Conservation (phyloP, 64 coral and sea anemone species). For the Orbicella faveolata region DNA sequence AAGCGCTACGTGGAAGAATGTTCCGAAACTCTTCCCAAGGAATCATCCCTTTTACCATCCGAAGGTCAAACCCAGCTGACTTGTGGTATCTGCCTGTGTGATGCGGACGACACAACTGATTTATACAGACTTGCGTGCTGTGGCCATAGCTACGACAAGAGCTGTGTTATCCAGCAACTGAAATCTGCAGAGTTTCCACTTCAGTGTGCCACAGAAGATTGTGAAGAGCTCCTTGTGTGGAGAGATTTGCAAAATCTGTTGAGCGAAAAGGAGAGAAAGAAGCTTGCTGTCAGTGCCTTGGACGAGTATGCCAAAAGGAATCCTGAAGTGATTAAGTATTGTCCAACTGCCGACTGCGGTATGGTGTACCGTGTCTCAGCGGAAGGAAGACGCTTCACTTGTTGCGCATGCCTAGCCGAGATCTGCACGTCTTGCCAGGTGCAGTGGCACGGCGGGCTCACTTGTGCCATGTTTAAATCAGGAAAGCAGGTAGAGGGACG, state of each 20-base stretch:
- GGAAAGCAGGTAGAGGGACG: constrained; percentile 50
- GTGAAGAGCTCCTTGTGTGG: constrained; percentile 41
- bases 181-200: constrained; percentile 66
- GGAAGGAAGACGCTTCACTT: constrained; percentile 52
- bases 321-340: constrained; percentile 55
- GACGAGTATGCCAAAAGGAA: constrained; percentile 10
- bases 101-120: constrained; percentile 26
- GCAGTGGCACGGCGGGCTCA: constrained; percentile 64
- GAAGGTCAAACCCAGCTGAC: neutral
- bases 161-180: constrained; percentile 56
- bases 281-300: constrained; percentile 1
- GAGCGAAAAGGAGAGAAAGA: constrained; percentile 12
- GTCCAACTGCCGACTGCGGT: constrained; percentile 72
- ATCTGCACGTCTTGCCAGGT: constrained; percentile 76
- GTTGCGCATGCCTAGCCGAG: constrained; percentile 51
- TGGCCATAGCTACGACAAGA: constrained; percentile 68
- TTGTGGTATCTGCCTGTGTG: constrained; percentile 61
- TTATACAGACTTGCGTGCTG: constrained; percentile 68
- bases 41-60: neutral
- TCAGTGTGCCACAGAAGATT: constrained; percentile 58
- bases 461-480: constrained; percentile 66
- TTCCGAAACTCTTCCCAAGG: neutral
- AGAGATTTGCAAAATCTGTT: constrained; percentile 64
- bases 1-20: constrained; percentile 12
- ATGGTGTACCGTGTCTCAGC: constrained; percentile 77